Conservation (phyloP, 2,888 invertebrate genomes). For the Himalopsyche anomala region DNA sequence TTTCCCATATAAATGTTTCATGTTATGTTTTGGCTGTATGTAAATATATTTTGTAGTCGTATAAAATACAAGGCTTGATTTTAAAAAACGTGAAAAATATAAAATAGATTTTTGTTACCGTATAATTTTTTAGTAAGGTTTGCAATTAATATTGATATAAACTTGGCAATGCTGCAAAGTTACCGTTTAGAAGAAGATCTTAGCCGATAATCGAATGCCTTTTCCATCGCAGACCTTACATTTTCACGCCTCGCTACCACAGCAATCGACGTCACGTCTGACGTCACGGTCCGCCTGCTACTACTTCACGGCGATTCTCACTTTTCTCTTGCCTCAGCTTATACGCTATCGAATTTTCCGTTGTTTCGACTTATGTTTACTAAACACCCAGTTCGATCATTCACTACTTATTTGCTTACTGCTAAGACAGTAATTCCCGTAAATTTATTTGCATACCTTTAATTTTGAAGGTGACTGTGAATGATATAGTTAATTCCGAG, state of each 20-base stretch:
- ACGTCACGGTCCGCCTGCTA: conserved; percentile 9
- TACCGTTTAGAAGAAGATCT: too few relatives aligned
- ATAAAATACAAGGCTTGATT: too few relatives aligned
- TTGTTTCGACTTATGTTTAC: not conserved
- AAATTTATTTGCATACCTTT: not conserved
- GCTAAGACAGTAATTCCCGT: not conserved
- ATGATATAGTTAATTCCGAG: too few relatives aligned
- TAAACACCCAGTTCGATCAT: not conserved
- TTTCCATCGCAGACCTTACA: not conserved
- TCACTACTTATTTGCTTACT: not conserved
- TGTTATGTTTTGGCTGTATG: too few relatives aligned
- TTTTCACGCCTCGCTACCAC: not conserved
- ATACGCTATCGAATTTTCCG: not conserved
- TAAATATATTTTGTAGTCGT: too few relatives aligned
- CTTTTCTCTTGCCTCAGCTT: conserved; percentile 1
- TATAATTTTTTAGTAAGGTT: too few relatives aligned
- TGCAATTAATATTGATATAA: too few relatives aligned
- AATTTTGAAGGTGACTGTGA: not conserved
- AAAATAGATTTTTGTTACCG: too few relatives aligned
- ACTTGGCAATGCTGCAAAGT: too few relatives aligned
- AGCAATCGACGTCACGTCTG: conserved; percentile 8
- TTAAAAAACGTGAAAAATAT: too few relatives aligned
- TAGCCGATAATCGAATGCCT: too few relatives aligned
- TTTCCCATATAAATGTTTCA: too few relatives aligned
- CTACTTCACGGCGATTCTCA: not conserved